Percentiles rank a stretch among this genome's conserved stretches.
Evolutionary conservation across 2,113 vertebrate species (phyloP).

Genomic region (Ciconia boyciana): DNA sequence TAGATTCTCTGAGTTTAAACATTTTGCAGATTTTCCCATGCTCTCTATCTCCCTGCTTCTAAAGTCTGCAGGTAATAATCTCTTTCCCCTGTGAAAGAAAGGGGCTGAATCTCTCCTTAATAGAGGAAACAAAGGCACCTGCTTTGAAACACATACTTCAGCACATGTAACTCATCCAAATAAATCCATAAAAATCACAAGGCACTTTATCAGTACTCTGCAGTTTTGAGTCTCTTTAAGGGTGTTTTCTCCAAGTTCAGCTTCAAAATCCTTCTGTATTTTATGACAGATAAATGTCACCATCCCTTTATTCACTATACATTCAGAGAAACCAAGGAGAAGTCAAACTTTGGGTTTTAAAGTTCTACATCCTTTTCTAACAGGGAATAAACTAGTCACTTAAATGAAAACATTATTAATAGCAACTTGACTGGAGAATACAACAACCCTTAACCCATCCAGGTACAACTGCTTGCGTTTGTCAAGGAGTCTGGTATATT

Average conservation of each 20-base stretch:
- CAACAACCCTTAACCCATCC: background rate
- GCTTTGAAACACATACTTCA: background rate
- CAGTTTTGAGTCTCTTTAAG: background rate
- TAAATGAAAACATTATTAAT: background rate
- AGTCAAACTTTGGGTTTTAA: background rate
- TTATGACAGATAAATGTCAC: background rate
- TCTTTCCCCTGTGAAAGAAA: background rate
- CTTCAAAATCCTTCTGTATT: background rate
- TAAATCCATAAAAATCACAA: background rate
- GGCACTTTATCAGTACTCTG: background rate
- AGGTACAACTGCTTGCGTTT: background rate
- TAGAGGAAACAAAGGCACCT: background rate
- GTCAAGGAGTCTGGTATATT: background rate
- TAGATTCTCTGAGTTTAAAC: background rate
- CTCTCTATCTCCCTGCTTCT: background rate
- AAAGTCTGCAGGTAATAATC: background rate
- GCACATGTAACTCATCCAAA: background rate
- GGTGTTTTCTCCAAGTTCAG: background rate
- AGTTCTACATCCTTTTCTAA: background rate
- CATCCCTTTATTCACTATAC: background rate
- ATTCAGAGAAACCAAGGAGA: background rate
- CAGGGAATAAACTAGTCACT: background rate
- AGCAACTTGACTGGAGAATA: background rate
- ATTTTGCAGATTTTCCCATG: background rate
- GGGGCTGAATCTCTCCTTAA: background rate